These are phyloP conservation scores for Formica exsecta DNA, from an alignment of 1,140 invertebrate genomes.

Conservation along the genomic window DNA sequence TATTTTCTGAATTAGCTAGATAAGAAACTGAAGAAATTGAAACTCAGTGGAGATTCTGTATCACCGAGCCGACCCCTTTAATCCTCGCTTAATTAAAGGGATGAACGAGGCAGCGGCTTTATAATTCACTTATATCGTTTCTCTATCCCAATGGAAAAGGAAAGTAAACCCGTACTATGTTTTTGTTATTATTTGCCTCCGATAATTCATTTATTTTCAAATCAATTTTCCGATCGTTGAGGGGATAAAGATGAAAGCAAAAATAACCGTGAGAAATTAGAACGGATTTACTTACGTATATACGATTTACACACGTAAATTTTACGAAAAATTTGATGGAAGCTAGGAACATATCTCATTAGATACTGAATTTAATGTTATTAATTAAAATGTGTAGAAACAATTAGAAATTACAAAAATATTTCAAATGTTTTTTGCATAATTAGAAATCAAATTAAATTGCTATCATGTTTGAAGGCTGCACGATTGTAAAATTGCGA, in stretches of 20 bases:
- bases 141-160: slow-evolving; percentile 22
- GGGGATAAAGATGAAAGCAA: neutral
- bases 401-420: neutral
- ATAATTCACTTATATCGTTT: slow-evolving; percentile 32
- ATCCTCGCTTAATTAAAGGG: slow-evolving; percentile 50
- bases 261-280: slow-evolving; percentile 16
- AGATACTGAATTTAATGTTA: neutral
- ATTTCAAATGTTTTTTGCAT: too few relatives aligned
- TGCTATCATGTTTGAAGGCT: neutral
- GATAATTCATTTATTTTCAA: neutral
- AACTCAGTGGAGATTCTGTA: slow-evolving; percentile 9
- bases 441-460: too few relatives aligned
- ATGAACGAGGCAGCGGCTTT: neutral
- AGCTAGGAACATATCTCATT: neutral
- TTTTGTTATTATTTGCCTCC: slow-evolving; percentile 1
- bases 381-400: neutral
- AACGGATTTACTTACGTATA: neutral
- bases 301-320: neutral
- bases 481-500: neutral
- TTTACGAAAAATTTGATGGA: neutral
- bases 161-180: neutral
- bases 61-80: slow-evolving; percentile 22
- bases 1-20: slow-evolving; percentile 12
- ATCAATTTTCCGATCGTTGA: neutral
- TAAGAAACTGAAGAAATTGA: slow-evolving; percentile 22